Evolutionary conservation across 2,888 invertebrate genomes (phyloP).

Genomic region (Melinaea menophilus): DNA sequence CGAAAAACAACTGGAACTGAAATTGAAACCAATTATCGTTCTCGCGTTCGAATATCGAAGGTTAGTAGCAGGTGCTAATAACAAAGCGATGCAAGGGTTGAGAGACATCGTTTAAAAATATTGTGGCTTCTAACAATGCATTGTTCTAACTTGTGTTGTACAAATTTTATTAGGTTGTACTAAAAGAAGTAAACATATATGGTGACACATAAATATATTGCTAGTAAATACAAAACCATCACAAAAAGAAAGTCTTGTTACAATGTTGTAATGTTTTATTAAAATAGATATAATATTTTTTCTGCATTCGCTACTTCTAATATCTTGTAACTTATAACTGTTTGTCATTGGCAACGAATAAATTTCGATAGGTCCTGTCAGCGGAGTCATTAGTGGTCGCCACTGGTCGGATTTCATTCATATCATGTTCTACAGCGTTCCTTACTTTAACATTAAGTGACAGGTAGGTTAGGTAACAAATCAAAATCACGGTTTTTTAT

Average conservation of each 20-base stretch:
- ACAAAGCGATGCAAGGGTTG: conserved; percentile 39
- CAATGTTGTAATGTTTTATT: neutral
- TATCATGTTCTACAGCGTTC: conserved; percentile 42
- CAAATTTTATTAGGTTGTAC: no score
- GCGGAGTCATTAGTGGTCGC: conserved; percentile 64
- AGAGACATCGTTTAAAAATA: conserved; percentile 33
- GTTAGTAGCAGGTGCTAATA: conserved; percentile 69
- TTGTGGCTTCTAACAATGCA: no score
- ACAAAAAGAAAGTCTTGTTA: no score
- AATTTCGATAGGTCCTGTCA: conserved; percentile 63
- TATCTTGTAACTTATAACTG: conserved; percentile 32
- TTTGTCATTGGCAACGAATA: conserved; percentile 55
- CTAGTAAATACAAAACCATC: neutral
- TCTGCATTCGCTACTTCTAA: neutral
- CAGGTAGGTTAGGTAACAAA: conserved; percentile 16
- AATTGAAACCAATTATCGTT: conserved; percentile 73
- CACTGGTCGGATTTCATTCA: conserved; percentile 59
- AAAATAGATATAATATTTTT: neutral
- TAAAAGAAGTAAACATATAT: no score
- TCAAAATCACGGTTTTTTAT: no score
- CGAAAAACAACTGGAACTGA: conserved; percentile 54
- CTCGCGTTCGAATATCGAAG: conserved; percentile 67
- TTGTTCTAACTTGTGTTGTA: no score
- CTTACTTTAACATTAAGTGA: conserved; percentile 21
- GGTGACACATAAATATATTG: no score